Conservation (phyloP, 2,113 vertebrate genomes). For the Petromus typicus region DNA sequence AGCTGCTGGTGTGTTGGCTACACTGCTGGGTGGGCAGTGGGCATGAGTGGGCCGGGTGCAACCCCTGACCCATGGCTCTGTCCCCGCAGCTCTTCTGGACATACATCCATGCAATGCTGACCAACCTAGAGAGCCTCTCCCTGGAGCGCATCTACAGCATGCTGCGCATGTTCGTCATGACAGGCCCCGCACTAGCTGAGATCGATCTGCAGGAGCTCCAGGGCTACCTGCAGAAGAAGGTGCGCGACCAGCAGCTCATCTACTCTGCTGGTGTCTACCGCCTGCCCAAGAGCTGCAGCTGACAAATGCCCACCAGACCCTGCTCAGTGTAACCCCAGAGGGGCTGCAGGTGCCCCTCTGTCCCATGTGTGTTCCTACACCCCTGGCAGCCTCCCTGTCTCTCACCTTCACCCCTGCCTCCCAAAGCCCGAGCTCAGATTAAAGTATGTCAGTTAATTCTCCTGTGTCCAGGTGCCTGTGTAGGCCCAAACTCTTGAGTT, state of each 20-base stretch:
- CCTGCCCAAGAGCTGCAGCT: conserved; percentile 92
- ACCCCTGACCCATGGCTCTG: background rate
- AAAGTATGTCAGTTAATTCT: background rate
- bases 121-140: conserved; percentile 97
- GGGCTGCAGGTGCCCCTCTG: no score
- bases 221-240: conserved; percentile 96
- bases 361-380: no score
- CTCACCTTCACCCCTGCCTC: background rate
- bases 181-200: conserved; percentile 94
- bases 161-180: conserved; percentile 98
- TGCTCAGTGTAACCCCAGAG: background rate
- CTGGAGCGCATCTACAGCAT: conserved; percentile 98
- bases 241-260: conserved; percentile 95
- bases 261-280: conserved; percentile 94
- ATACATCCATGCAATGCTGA: conserved; percentile 99
- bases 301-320: background rate
- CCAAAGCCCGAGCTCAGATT: background rate
- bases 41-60: background rate
- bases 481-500: background rate
- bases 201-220: conserved; percentile 96
- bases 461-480: background rate
- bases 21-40: accelerated
- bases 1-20: conserved; percentile 91
- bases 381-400: background rate
- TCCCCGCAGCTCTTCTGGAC: conserved; percentile 96